Evolutionary conservation across 2,113 vertebrate genomes (phyloP).

Genomic region (Entosphenus tridentatus): DNA sequence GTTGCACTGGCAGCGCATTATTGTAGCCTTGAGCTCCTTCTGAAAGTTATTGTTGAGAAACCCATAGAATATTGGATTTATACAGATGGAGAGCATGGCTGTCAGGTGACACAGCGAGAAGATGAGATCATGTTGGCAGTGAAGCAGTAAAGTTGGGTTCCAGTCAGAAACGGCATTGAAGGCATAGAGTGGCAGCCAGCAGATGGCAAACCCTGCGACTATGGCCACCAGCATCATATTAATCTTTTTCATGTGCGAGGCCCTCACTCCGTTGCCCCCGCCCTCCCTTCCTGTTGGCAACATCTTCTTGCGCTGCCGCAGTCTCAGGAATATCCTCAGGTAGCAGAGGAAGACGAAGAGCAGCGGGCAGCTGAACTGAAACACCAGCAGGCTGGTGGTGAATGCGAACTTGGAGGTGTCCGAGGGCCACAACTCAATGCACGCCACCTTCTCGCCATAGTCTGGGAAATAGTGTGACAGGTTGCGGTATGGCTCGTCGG

Average conservation of each 20-base stretch:
- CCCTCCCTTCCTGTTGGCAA: conserved; percentile 56
- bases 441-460: conserved; percentile 48
- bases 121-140: conserved; percentile 44
- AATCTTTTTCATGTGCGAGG: conserved; percentile 43
- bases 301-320: conserved; percentile 40
- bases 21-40: conserved; percentile 43
- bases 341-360: conserved; percentile 65
- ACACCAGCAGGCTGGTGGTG: conserved; percentile 38
- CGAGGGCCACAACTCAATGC: conserved; percentile 40
- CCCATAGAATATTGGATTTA: conserved; percentile 59
- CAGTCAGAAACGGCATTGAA: conserved; percentile 54
- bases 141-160: conserved; percentile 41
- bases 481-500: conserved; percentile 40
- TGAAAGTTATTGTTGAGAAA: conserved; percentile 71
- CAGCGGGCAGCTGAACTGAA: conserved; percentile 49
- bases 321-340: conserved; percentile 51
- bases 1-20: conserved; percentile 41
- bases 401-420: conserved; percentile 38
- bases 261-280: conserved; percentile 26
- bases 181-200: conserved; percentile 58
- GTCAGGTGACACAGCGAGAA: conserved; percentile 57
- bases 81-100: conserved; percentile 54
- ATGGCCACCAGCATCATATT: conserved; percentile 57
- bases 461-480: conserved; percentile 26
- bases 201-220: conserved; percentile 47